Conservation (phyloP, 2,888 invertebrate species). For the Leptogaster cylindrica region DNA sequence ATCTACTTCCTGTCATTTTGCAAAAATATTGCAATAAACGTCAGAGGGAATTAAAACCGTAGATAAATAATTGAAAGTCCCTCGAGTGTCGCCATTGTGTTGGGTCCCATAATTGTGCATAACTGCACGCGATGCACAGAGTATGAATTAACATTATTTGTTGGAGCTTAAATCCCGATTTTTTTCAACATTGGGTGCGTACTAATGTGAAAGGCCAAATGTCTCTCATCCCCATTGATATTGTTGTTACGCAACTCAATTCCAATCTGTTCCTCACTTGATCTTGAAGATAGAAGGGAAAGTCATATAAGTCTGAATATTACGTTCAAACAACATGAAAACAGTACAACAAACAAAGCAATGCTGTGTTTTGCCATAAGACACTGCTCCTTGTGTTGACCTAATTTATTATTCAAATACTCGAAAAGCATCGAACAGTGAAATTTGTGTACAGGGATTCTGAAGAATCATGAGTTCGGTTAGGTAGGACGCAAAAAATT, state of each 20-base stretch:
- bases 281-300: conserved; percentile 38
- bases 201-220: conserved; percentile 13
- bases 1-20: not conserved
- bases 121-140: not conserved
- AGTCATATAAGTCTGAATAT: conserved; percentile 18
- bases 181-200: not conserved
- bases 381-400: conserved; percentile 16
- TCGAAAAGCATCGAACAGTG: conserved; percentile 34
- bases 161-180: not conserved
- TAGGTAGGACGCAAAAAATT: not conserved
- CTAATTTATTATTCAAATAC: conserved; percentile 44
- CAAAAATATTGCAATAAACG: not conserved
- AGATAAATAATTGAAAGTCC: conserved; percentile 12
- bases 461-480: not conserved
- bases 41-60: not conserved
- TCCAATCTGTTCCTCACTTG: no score
- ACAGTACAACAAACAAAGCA: not conserved
- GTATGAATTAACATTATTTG: not conserved
- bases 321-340: no score
- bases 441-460: conserved; percentile 23
- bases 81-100: not conserved
- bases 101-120: not conserved
- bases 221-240: not conserved
- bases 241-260: not conserved
- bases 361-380: not conserved